Evolutionary conservation across 2,113 vertebrate species (phyloP).

Genomic region (Sterrhoptilus dennistouni): DNA sequence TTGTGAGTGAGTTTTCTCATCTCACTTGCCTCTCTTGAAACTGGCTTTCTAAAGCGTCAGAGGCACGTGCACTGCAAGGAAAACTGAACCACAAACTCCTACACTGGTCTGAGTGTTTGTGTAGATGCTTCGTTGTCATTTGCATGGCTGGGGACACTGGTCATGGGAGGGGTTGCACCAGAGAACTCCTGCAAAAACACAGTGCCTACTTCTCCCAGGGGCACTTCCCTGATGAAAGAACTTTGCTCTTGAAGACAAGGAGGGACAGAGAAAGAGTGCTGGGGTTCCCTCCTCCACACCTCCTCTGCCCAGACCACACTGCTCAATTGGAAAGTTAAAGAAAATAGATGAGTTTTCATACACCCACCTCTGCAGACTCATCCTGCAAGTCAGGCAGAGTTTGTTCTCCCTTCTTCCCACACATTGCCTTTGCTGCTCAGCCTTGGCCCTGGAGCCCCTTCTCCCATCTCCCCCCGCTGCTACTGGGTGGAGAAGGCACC

Average conservation of each 20-base stretch:
- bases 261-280: not conserved
- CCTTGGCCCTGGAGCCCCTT: not conserved
- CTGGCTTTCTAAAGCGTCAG: not conserved
- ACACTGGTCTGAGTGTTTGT: rapidly evolving
- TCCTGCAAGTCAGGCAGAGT: not conserved
- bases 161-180: not conserved
- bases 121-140: not conserved
- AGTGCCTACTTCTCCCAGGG: not conserved
- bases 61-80: not conserved
- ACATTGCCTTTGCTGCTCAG: rapidly evolving
- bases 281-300: not conserved
- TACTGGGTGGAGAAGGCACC: not conserved
- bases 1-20: not conserved
- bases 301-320: not conserved
- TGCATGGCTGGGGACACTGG: not conserved
- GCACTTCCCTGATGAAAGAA: not conserved
- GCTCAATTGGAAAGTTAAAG: not conserved
- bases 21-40: not conserved
- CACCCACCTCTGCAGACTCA: conserved; percentile 8
- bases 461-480: rapidly evolving
- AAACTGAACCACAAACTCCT: not conserved
- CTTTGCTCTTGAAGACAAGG: not conserved
- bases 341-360: not conserved
- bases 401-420: not conserved
- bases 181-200: not conserved